Evolutionary conservation across 35 echinoderm and acorn worm species (phyloP), one percentile per base, ranked within the genome.

Genomic region (Ptychodera flava): DNA sequence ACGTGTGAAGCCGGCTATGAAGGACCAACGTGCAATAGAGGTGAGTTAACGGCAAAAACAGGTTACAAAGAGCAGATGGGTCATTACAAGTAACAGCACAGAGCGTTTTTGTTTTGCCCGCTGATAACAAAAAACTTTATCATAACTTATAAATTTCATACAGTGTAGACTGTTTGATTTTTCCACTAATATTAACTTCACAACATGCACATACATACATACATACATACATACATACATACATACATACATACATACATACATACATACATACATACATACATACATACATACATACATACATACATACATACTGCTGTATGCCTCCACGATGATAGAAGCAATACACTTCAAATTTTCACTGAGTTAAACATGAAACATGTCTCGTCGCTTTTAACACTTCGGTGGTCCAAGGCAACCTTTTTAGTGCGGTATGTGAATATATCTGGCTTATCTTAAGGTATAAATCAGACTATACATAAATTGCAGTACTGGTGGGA

Each of bases 221-320:
- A 64, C 6, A 64, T 64, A 6, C 45, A 6, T 6, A 64, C 45
- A 6, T 64, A 64, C 45, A 6, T 64, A 64, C 45, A 6, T 64
- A 64, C 45, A 6, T 64, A 64, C 45, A 6, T 64, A 64, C 45
- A 6, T 64, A 64, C 45, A 6, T 64, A 64, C 45, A 64, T 64
- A 64, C 45, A 64, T 64, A 64, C 45, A 64, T 64, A 64, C 45
- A 64, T 64, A 64, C 45, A 64, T 64, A 64, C 45, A 64, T 64
- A 64, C 45, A 64, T 64, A 64, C 45, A 64, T 64, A 64, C 45
- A 64, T 64, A 64, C 45, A 64, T 64, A 64, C 45, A 64, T 64
- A 64, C 45, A 64, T 64, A 64, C 45, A 64, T 64, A 64, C 45
- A 64, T 64, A 64, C 45, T 12, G 6, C 6, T 64, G 22, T 22